Evolutionary conservation across 2,888 invertebrate genomes (phyloP), one percentile per base, ranked within the genome.

Genomic region (Aphelenchoides bicaudatus): DNA sequence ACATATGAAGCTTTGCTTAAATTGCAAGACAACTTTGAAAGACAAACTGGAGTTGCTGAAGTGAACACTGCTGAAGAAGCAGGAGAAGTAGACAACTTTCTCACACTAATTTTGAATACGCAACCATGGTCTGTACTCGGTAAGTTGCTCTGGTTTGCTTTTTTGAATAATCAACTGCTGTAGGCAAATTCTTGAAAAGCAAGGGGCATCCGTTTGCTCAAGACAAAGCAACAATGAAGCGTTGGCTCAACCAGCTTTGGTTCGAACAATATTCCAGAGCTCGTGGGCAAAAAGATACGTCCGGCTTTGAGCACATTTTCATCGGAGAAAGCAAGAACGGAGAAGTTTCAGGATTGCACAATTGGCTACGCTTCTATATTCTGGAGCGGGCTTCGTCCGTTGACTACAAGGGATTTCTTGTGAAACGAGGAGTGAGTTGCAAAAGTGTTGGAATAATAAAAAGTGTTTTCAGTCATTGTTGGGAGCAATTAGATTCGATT

Each of bases 271-370:
- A 90, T 79, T 87, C 90, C 0, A 84, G 91, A 62, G 88, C 29
- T 84, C 85, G 71, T 3, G 72, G 78, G 28, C 85, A 85, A 77
- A 85, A 88, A 23, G 88, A 91, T 60, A 91, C 91, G 71, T 88
- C 88, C 37, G 92, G 90, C 1, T 92, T 92, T 78, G 92, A 93
- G 80, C 92, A 93, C 76, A 86, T 91, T 23, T 91, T 92, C 80
- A 85, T 91, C 2, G 88, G 90, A 0, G 92, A 93, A 83, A 82
- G 88, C 1, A 89, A 88, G 79, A 86, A 86, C 69, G 85, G 85
- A 39, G 86, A 86, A 72, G 86, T 91, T 25, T 86, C 82, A 79
- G 74, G 74, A 28, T 83, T 92, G 65, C 92, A 93, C 80, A 91
- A 90, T 79, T 92, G 92, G 91, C 83, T 92, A 29, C 88, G 88